Evolutionary conservation across 2,797 vertebrate genomes (phyloP).

Genomic region (Megaceryle alcyon): DNA sequence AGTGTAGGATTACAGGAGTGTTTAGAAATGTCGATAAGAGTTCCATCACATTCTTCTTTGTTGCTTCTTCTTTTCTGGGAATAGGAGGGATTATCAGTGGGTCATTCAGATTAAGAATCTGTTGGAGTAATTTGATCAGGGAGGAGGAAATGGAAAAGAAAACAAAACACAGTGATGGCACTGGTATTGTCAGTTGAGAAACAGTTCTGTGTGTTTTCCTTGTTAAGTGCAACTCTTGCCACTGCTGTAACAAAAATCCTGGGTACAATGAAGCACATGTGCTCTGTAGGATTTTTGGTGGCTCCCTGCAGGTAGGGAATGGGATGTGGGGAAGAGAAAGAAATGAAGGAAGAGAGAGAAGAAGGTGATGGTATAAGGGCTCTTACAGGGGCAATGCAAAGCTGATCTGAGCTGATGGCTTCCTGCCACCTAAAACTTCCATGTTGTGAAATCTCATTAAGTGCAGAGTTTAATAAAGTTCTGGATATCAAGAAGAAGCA

Average conservation of each 20-base stretch:
- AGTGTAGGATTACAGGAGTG: neutral
- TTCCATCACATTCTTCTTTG: neutral
- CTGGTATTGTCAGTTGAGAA: neutral
- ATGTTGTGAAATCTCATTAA: neutral
- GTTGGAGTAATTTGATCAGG: neutral
- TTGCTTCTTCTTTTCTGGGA: neutral
- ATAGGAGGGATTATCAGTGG: neutral
- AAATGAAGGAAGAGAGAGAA: neutral
- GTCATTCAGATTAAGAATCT: neutral
- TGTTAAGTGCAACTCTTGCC: neutral
- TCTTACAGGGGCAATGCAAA: neutral
- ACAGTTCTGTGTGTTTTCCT: neutral
- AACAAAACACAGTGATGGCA: neutral
- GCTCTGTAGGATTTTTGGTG: neutral
- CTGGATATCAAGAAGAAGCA: neutral
- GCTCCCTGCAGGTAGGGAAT: neutral
- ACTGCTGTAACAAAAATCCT: neutral
- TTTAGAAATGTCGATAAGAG: neutral
- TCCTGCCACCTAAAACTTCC: neutral
- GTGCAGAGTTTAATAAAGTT: neutral
- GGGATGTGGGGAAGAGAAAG: neutral
- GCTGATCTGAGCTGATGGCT: neutral
- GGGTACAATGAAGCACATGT: fast-evolving
- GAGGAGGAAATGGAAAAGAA: neutral
- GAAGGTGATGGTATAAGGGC: neutral